A percentile compares a stretch with the other conserved stretches of the same genome.
These are phyloP conservation scores for Limnephilus auricula DNA, from an alignment of 2,888 invertebrate genomes.

Conservation along the genomic window DNA sequence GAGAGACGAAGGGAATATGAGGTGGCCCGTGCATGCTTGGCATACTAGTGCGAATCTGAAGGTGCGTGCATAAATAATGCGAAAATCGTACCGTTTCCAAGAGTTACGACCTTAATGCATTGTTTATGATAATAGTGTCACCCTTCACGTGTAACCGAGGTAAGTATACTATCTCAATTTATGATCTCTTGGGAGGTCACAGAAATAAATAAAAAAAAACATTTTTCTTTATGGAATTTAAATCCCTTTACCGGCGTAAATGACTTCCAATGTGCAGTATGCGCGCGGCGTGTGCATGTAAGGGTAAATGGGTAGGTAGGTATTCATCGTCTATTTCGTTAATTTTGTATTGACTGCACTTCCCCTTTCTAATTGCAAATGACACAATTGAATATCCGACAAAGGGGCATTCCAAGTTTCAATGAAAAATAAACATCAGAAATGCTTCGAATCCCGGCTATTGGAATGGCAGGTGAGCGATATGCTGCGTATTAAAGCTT, in stretches of 20 bases:
- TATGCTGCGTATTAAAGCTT: constrained; percentile 30
- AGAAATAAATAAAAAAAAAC: not conserved
- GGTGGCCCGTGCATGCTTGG: constrained; percentile 61
- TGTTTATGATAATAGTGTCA: constrained; percentile 66
- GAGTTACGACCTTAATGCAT: constrained; percentile 66
- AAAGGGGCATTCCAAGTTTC: constrained; percentile 23
- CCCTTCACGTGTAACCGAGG: constrained; percentile 36
- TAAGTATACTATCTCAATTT: constrained; percentile 35
- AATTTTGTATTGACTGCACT: not conserved
- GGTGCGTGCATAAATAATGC: constrained; percentile 66
- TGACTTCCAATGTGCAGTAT: not conserved
- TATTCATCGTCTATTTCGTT: not conserved
- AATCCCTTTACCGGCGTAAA: not conserved
- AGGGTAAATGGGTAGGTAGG: not conserved
- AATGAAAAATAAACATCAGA: constrained; percentile 34
- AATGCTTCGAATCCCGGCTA: constrained; percentile 33
- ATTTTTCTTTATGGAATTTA: not conserved
- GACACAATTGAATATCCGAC: constrained; percentile 28
- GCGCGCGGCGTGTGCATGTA: not conserved
- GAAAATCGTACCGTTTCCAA: constrained; percentile 61
- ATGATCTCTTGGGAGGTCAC: constrained; percentile 29
- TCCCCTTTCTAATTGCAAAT: constrained; percentile 26
- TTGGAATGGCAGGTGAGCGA: constrained; percentile 41
- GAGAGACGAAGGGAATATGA: constrained; percentile 40
- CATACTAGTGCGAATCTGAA: constrained; percentile 61